Conservation (phyloP, 2,113 vertebrate genomes). For the Cephalopterus ornatus region DNA sequence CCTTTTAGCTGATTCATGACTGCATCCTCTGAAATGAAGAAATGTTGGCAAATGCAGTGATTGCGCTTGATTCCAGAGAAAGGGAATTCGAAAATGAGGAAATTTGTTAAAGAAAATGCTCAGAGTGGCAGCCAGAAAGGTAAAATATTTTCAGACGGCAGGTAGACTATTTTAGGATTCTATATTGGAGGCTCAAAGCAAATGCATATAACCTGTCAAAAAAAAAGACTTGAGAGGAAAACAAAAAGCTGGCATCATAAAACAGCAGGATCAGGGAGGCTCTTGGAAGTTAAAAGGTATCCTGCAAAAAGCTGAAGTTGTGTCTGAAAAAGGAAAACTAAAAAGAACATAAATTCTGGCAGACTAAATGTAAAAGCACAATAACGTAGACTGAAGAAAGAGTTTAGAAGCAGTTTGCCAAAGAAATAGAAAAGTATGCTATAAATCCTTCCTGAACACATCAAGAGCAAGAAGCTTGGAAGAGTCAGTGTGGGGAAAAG, state of each 20-base stretch:
- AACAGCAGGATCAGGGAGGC: slow-evolving; percentile 61
- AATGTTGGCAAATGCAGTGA: neutral
- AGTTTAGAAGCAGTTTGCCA: slow-evolving; percentile 58
- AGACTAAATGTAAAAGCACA: slow-evolving; percentile 57
- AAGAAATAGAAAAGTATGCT: slow-evolving; percentile 14
- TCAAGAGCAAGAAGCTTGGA: neutral
- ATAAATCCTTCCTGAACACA: slow-evolving; percentile 18
- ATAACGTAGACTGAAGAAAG: slow-evolving; percentile 18
- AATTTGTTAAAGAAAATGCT: neutral
- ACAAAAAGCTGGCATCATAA: slow-evolving; percentile 62
- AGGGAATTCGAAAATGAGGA: neutral
- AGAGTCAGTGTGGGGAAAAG: neutral
- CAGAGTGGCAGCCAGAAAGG: slow-evolving; percentile 25
- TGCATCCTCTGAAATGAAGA: neutral
- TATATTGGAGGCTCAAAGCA: slow-evolving; percentile 62
- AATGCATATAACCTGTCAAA: slow-evolving; percentile 67
- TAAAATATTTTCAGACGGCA: slow-evolving; percentile 49
- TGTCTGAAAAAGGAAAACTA: slow-evolving; percentile 55
- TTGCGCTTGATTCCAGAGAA: neutral
- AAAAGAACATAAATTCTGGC: slow-evolving; percentile 68
- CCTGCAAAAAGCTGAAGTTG: slow-evolving; percentile 62
- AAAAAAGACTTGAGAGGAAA: slow-evolving; percentile 61
- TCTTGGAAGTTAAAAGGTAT: slow-evolving; percentile 66
- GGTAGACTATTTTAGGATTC: slow-evolving; percentile 60
- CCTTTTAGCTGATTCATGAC: neutral